Base-by-base conservation (phyloP, 2,113 vertebrate species). In the Larimichthys crocea region DNA sequence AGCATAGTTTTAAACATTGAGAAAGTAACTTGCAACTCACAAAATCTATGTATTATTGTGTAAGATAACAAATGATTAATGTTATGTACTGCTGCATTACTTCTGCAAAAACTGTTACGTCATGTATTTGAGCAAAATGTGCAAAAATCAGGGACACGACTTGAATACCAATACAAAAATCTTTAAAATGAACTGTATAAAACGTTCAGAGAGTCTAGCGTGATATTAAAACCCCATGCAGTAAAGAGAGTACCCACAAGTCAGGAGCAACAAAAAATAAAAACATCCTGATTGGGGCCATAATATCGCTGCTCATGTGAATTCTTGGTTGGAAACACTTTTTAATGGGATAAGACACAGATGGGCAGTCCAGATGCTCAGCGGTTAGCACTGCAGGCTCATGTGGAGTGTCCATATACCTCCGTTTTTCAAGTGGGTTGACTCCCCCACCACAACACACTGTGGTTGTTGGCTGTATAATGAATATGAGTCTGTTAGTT, bases 351-450 rank as follows among this genome's bases (percentile, higher is more conserved):
- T 29, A 62, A 75, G 10, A 48, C 52, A 71, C 80, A 82, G 80
- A 75, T 81, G 80, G 76, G 46, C n/a, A 31, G 80, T 35, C 76
- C 77, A 83, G 80, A 82, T 83, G 84, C 64, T 83, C 55, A 40
- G 73, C 20, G 10, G 64, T 50, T 35, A 72, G 62, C 65, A 63
- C 57, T 55, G 52, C 64, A 42, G 82, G 71, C 61, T 64, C 5
- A 3, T 49, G 9, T 67, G 10, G 61, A 74, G 57, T 62, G 52
- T 68, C 17, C 31, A 53, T 57, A 46, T 56, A 49, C 7, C 53
- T 44, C 50, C 15, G 24, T 82, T 59, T 40, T 72, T 76, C 31
- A 26, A 75, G 61, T 26, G 9, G 15, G 26, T 84, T 84, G 68
- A 29, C 70, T 19, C 63, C 42, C 49, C 63, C 42, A 40, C 11